Evolutionary conservation across 2,113 vertebrate genomes (phyloP), one percentile per base, ranked within the genome.

Genomic region (Globicephala melas): DNA sequence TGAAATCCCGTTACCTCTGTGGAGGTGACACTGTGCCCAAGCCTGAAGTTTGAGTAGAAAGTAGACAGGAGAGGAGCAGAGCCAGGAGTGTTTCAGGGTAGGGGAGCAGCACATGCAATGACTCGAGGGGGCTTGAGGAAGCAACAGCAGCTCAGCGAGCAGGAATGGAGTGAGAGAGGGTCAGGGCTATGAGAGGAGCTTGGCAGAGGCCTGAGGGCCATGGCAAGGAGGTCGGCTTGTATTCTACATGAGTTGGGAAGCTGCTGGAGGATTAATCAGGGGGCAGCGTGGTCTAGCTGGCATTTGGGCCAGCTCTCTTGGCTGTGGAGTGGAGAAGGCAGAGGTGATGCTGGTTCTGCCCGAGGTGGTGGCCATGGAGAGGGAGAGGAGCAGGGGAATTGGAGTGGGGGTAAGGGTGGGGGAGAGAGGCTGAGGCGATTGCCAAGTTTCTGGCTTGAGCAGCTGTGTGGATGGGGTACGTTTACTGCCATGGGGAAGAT

Each of bases 241-340:
- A 15, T 33, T 50, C 53, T 53, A 8, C 3, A 11, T 63, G 31
- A 44, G 2, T 2, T n/a, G 21, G 53, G 60, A 70, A 38, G 41
- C 81, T 17, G 6, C 20, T 11, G 94, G 12, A 60, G 67, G 8
- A 4, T 4, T 14, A 21, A 20, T 3, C 1, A 3, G 36, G 38
- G 25, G 58, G 36, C 17, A 23, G 50, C 4, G 1, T 31, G 85
- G 17, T 65, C 70, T 63, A 18, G 5, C 10, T n/a, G 26, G 5
- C 6, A 0, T 28, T n/a, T 11, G 10, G 50, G 14, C 5, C 17
- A 2, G 2, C 41, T 28, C 6, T 25, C n/a, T 26, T 4, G 76
- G 55, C 44, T 36, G 55, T 23, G 33, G 25, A 3, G 36, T 13
- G 13, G 82, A 31, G 14, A 62, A 81, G 28, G 33, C 77, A 67